These are phyloP conservation scores for Otis tarda DNA, from an alignment of 2,113 vertebrate species.

Conservation along the genomic window DNA sequence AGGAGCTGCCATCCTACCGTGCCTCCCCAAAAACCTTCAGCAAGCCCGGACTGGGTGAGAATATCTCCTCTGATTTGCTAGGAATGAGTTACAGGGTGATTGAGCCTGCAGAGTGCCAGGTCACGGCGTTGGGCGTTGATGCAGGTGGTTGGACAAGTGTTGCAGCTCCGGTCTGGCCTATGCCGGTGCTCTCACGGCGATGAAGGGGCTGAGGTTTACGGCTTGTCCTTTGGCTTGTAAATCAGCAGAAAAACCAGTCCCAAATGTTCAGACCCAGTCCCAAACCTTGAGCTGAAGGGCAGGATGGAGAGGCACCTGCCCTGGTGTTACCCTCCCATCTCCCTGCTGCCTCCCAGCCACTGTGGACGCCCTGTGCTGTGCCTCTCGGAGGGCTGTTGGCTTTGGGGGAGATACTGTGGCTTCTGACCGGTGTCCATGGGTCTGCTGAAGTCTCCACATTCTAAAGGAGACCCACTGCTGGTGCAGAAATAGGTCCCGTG, in stretches of 20 bases:
- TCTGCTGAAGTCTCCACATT: not conserved
- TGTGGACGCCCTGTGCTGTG: fast-evolving
- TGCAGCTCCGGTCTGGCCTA: not conserved
- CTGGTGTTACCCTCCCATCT: fast-evolving
- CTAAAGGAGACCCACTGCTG: not conserved
- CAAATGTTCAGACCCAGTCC: not conserved
- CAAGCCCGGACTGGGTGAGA: not conserved
- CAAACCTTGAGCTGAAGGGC: not conserved
- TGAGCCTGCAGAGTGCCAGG: not conserved
- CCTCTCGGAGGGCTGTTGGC: not conserved
- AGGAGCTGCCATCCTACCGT: not conserved
- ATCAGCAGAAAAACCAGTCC: not conserved
- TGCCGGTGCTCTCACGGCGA: not conserved
- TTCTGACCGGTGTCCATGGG: not conserved
- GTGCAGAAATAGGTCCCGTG: not conserved
- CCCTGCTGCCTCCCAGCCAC: not conserved
- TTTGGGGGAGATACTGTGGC: not conserved
- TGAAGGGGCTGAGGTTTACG: not conserved
- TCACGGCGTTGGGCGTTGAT: fast-evolving
- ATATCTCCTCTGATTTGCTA: not conserved
- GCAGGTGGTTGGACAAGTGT: fast-evolving
- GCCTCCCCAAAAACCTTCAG: not conserved
- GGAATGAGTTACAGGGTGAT: not conserved
- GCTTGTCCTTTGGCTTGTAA: not conserved
- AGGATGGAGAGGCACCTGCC: not conserved